Percentiles rank a stretch among this genome's conserved stretches.
Conservation (phyloP, 2,113 vertebrate species). For the Dolichallabes microphthalmus region DNA sequence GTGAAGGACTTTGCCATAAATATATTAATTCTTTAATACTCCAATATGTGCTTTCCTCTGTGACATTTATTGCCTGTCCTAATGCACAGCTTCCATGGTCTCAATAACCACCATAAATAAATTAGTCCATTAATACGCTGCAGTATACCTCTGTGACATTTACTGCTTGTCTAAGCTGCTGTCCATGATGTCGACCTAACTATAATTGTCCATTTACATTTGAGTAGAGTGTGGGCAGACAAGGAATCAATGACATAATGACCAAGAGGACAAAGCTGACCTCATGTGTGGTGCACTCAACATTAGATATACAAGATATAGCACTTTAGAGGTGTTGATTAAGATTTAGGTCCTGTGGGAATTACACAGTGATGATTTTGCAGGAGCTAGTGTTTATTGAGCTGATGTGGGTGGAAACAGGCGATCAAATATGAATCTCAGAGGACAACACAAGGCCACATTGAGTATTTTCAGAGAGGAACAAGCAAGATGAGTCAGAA, state of each 20-base stretch:
- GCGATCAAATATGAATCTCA: neutral
- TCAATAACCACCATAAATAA: slow-evolving; percentile 36
- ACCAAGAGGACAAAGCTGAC: slow-evolving; percentile 11
- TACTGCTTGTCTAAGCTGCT: slow-evolving; percentile 26
- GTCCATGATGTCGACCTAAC: slow-evolving; percentile 20
- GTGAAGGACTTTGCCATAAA: slow-evolving; percentile 33
- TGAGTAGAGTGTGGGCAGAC: slow-evolving; percentile 63
- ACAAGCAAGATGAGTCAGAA: neutral
- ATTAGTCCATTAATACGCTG: slow-evolving; percentile 21
- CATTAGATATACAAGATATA: neutral
- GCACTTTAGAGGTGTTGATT: neutral
- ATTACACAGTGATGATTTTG: neutral
- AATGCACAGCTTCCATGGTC: neutral
- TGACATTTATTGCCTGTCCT: slow-evolving; percentile 54
- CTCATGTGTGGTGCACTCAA: neutral
- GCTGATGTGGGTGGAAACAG: neutral
- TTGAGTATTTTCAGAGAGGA: neutral
- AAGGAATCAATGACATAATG: slow-evolving; percentile 56
- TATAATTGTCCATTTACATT: slow-evolving; percentile 70
- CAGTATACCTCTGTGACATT: slow-evolving; percentile 37
- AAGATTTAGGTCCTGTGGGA: neutral
- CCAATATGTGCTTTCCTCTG: slow-evolving; percentile 20
- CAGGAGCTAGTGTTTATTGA: neutral
- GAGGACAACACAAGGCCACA: neutral
- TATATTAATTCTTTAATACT: slow-evolving; percentile 49